These are phyloP conservation scores for Poeciliopsis presidionis DNA, from an alignment of 2,797 vertebrate genomes.

Conservation along the genomic window DNA sequence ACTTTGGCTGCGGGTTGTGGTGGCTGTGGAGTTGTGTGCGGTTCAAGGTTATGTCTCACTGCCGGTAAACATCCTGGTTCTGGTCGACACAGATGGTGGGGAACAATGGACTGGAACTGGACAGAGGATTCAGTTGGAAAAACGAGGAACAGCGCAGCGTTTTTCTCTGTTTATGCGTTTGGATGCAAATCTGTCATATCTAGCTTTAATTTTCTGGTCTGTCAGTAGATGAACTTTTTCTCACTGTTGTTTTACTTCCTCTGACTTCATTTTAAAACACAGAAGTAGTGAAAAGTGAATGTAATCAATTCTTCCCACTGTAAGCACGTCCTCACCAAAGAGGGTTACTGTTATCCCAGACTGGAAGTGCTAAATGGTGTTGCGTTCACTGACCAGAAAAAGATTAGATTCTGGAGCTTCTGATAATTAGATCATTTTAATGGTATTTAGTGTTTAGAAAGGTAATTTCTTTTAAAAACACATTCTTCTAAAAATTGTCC, in stretches of 20 bases:
- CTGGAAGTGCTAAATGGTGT: background rate
- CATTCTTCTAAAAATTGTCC: background rate
- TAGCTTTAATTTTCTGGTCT: background rate
- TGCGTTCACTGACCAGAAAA: background rate
- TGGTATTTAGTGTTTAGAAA: background rate
- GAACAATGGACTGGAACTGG: slow-evolving; percentile 58
- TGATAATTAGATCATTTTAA: background rate
- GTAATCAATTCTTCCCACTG: background rate
- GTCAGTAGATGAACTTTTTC: background rate
- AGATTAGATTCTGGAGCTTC: background rate
- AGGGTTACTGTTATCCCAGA: background rate
- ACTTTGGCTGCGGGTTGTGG: slow-evolving; percentile 4
- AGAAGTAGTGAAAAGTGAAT: background rate
- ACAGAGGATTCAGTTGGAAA: slow-evolving; percentile 28
- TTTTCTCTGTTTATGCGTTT: slow-evolving; percentile 1
- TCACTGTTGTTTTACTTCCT: background rate
- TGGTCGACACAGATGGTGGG: slow-evolving; percentile 44
- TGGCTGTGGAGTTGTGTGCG: slow-evolving; percentile 21
- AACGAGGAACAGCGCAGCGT: slow-evolving; percentile 6
- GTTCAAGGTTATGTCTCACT: slow-evolving; percentile 52
- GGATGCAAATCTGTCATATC: background rate
- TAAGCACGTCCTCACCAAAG: background rate
- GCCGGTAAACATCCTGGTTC: slow-evolving; percentile 71
- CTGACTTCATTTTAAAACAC: background rate
- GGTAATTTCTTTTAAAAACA: background rate